phyloP scores from a whole-genome alignment of 92 coral and sea anemone species.

The Phenganax marumi region DNA sequence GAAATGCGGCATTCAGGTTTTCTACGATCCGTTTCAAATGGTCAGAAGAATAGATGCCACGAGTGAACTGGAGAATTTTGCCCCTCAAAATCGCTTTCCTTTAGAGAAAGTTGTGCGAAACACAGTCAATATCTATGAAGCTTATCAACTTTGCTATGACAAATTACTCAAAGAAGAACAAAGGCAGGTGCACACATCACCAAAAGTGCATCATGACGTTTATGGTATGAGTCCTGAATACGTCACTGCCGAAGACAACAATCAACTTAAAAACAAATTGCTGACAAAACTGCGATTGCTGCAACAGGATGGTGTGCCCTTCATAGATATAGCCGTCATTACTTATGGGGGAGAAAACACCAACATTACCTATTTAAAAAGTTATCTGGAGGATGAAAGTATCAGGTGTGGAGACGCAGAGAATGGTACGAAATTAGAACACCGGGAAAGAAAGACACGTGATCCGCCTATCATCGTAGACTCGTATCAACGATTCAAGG shows the following conservation, averaged over 20 bases:
- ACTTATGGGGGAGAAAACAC: background rate
- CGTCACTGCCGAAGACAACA: background rate
- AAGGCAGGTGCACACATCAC: no score
- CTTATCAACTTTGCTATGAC: slow-evolving; percentile 4
- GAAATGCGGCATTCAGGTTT: background rate
- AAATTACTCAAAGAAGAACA: background rate
- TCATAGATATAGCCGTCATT: slow-evolving; percentile 18
- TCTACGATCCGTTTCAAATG: slow-evolving; percentile 23
- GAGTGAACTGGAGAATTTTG: background rate
- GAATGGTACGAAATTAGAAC: no score
- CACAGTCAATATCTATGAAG: slow-evolving; percentile 3
- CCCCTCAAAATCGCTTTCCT: no score
- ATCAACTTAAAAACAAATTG: background rate
- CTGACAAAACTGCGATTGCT: background rate
- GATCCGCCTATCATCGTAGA: no score
- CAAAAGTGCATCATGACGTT: slow-evolving; percentile 1
- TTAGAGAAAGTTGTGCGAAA: slow-evolving; percentile 11
- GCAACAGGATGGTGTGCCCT: background rate
- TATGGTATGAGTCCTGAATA: slow-evolving; percentile 22
- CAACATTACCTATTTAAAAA: background rate
- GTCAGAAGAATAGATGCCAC: background rate
- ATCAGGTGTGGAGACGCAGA: background rate
- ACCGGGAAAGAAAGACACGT: background rate
- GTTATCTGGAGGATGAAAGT: background rate
- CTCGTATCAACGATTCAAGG: no score